Conservation (phyloP, 2,113 vertebrate species). For the Amphiprion ocellaris region DNA sequence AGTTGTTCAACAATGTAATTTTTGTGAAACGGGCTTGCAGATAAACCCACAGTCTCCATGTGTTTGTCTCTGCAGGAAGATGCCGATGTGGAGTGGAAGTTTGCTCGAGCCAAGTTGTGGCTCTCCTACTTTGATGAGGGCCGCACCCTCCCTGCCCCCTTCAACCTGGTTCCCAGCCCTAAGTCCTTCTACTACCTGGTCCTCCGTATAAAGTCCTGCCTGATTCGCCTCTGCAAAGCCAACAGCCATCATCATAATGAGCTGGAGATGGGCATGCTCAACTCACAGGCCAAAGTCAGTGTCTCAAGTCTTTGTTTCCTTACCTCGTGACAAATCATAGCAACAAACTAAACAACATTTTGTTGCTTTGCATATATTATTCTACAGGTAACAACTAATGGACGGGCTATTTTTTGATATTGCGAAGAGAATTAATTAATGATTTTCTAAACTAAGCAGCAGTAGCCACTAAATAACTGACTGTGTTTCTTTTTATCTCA, state of each 20-base stretch:
- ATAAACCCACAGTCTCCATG: not conserved
- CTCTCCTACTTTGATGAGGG: constrained; percentile 98
- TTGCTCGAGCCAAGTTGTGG: constrained; percentile 97
- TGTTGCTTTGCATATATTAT: not conserved
- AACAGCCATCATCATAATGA: constrained; percentile 91
- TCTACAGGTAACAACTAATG: not conserved
- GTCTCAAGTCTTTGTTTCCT: not conserved
- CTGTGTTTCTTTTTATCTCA: not conserved
- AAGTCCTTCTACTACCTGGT: constrained; percentile 98
- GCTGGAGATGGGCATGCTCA: constrained; percentile 96
- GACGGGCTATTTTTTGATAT: not conserved
- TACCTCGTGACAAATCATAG: not conserved
- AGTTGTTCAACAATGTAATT: too few species aligned
- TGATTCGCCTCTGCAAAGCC: constrained; percentile 93
- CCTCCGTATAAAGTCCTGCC: constrained; percentile 93
- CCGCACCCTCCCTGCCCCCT: constrained; percentile 94
- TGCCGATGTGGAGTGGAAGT: constrained; percentile 98
- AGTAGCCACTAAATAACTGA: constrained; percentile 4
- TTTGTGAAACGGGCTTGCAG: not conserved
- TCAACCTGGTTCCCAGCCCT: constrained; percentile 97
- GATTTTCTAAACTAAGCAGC: constrained; percentile 1
- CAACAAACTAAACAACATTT: not conserved
- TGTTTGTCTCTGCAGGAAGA: constrained; percentile 88
- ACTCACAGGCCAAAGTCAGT: constrained; percentile 90
- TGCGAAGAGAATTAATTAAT: not conserved